Evolutionary conservation across 2,888 invertebrate species (phyloP).

Genomic region (Ceramica pisi): DNA sequence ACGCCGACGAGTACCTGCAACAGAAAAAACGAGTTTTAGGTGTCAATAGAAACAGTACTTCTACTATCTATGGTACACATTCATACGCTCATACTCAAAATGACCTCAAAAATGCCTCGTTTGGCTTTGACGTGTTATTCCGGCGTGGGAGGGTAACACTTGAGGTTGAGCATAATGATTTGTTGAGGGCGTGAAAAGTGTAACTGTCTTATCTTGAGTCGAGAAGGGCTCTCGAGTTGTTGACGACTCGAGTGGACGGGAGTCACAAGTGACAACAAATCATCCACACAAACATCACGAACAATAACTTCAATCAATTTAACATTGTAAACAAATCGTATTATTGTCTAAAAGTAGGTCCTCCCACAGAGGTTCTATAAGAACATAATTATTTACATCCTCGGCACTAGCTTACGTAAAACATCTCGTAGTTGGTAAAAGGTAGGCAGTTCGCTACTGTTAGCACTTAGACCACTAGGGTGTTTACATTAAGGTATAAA

Average conservation of each 20-base stretch:
- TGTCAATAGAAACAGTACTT: slow-evolving; percentile 44
- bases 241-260: slow-evolving; percentile 18
- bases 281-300: neutral
- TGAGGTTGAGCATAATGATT: slow-evolving; percentile 17
- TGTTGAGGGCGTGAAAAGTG: slow-evolving; percentile 24
- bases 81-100: slow-evolving; percentile 15
- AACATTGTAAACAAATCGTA: neutral
- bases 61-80: neutral
- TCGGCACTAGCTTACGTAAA: neutral
- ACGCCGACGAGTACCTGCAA: slow-evolving; percentile 68
- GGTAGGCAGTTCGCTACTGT: neutral
- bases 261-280: slow-evolving; percentile 10
- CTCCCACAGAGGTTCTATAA: neutral
- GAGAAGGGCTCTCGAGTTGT: slow-evolving; percentile 2
- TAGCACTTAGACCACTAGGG: too few relatives aligned
- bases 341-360: neutral
- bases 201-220: slow-evolving; percentile 3
- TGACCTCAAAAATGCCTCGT: slow-evolving; percentile 34
- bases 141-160: slow-evolving; percentile 24
- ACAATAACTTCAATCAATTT: neutral
- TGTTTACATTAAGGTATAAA: neutral
- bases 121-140: slow-evolving; percentile 24
- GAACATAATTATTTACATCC: neutral
- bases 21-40: slow-evolving; percentile 56
- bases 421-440: neutral